Evolutionary conservation across 2,888 invertebrate species (phyloP).

Genomic region (Buathra laborator): DNA sequence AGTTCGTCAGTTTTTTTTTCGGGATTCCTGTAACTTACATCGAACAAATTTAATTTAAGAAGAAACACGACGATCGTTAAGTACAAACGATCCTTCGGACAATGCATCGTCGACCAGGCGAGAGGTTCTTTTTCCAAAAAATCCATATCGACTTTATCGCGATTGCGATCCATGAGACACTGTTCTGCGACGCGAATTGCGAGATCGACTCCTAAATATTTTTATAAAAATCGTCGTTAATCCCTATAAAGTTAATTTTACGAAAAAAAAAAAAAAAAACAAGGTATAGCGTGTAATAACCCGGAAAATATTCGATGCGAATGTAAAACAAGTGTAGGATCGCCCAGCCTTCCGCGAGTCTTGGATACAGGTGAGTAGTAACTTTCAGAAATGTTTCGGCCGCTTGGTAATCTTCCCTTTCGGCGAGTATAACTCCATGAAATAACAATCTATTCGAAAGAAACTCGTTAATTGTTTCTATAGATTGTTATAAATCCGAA

Average conservation of each 20-base stretch:
- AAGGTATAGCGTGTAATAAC: conserved; percentile 60
- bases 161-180: conserved; percentile 72
- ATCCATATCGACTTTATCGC: conserved; percentile 46
- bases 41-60: conserved; percentile 75
- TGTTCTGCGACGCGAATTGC: conserved; percentile 75
- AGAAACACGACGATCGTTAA: conserved; percentile 72
- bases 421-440: conserved; percentile 74
- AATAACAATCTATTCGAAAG: conserved; percentile 73
- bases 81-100: conserved; percentile 71
- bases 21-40: conserved; percentile 70
- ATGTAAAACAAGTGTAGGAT: conserved; percentile 77
- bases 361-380: conserved; percentile 75
- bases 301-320: conserved; percentile 76
- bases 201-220: conserved; percentile 74
- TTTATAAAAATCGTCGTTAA: neutral
- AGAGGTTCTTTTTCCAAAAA: conserved; percentile 73
- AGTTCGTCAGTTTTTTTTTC: no score
- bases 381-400: conserved; percentile 77
- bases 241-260: neutral
- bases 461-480: neutral
- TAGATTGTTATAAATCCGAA: neutral
- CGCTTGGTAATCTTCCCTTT: conserved; percentile 70
- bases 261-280: neutral
- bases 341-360: conserved; percentile 77
- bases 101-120: conserved; percentile 75